A percentile compares a stretch with the other conserved stretches of the same genome.
Conservation (phyloP, 2,888 invertebrate species). For the Embidobia sp. region DNA sequence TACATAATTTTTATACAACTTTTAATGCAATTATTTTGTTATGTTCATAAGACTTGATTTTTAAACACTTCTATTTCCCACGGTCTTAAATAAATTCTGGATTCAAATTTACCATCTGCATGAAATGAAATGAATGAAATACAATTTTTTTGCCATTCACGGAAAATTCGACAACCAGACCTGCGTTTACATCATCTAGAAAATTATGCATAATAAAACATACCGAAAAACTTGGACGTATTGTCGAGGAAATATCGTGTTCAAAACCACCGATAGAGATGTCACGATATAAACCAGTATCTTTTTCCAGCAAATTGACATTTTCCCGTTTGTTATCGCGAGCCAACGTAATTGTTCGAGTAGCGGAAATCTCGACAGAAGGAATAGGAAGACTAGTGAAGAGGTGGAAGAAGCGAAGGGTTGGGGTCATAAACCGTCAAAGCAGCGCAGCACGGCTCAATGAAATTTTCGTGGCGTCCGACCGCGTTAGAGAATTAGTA, state of each 20-base stretch:
- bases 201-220: too few relatives aligned
- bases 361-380: constrained; percentile 57
- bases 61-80: too few relatives aligned
- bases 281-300: constrained; percentile 30
- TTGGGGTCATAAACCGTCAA: constrained; percentile 53
- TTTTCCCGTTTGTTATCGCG: constrained; percentile 49
- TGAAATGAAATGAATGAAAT: too few relatives aligned
- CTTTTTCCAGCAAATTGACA: constrained; percentile 46
- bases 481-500: constrained; percentile 69
- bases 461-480: constrained; percentile 66
- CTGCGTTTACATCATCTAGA: too few relatives aligned
- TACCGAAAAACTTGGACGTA: constrained; percentile 6
- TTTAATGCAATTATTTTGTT: too few relatives aligned
- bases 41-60: too few relatives aligned
- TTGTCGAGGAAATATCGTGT: constrained; percentile 11
- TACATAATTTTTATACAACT: too few relatives aligned
- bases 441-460: constrained; percentile 57
- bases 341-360: constrained; percentile 43
- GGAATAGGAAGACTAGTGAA: constrained; percentile 30
- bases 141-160: too few relatives aligned
- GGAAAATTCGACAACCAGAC: too few relatives aligned
- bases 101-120: too few relatives aligned
- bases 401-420: constrained; percentile 40
- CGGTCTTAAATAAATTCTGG: too few relatives aligned
- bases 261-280: constrained; percentile 12